Percentiles rank a stretch among this genome's conserved stretches.
Conservation (phyloP, 2,888 invertebrate genomes). For the Brachyptera putata region DNA sequence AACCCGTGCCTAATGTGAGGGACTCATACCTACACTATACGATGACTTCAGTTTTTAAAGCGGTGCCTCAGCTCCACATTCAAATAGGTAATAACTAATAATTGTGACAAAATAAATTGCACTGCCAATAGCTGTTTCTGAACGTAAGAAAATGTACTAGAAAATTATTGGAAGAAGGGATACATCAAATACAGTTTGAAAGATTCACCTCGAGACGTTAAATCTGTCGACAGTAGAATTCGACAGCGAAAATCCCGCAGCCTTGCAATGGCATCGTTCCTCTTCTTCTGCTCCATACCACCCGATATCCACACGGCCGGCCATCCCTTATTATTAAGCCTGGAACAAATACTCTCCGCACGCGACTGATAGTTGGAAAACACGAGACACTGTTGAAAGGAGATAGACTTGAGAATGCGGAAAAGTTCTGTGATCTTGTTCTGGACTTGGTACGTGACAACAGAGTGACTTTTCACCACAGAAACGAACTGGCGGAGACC, state of each 20-base stretch:
- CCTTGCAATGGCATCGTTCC: conserved; percentile 69
- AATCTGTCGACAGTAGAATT: conserved; percentile 85
- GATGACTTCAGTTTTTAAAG: too few species aligned
- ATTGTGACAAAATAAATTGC: too few species aligned
- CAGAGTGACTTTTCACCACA: conserved; percentile 56
- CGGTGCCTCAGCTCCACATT: too few species aligned
- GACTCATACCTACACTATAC: too few species aligned
- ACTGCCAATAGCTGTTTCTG: too few species aligned
- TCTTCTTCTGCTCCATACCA: conserved; percentile 70
- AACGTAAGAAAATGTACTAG: too few species aligned
- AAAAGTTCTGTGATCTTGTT: conserved; percentile 56
- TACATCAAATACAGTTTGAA: too few species aligned
- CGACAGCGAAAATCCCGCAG: conserved; percentile 77
- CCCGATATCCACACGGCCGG: conserved; percentile 73
- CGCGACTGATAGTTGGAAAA: conserved; percentile 86
- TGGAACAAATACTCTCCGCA: conserved; percentile 71
- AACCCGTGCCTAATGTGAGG: too few species aligned
- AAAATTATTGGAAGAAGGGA: too few species aligned
- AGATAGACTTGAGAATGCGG: conserved; percentile 62
- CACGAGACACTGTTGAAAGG: conserved; percentile 86
- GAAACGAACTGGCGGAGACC: conserved; percentile 77
- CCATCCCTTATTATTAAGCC: conserved; percentile 69
- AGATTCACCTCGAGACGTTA: conserved; percentile 76
- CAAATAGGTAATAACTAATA: too few species aligned
- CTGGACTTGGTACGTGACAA: conserved; percentile 60